Conservation (phyloP, 2,113 vertebrate species). For the Phrynocephalus versicolor region DNA sequence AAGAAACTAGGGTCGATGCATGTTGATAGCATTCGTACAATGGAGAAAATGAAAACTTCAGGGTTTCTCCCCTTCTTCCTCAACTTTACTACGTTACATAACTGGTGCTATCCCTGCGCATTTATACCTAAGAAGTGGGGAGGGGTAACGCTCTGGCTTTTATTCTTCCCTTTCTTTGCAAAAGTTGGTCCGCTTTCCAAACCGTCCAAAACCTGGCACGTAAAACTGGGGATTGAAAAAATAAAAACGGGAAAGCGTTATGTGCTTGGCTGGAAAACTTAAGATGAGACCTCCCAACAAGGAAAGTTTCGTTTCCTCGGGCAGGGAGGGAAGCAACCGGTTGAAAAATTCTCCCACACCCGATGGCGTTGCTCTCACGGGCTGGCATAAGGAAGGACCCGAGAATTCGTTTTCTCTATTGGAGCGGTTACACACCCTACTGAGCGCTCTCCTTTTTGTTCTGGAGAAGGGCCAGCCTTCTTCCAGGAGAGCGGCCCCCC, state of each 20-base stretch:
- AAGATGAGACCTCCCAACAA: neutral
- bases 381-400: neutral
- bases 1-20: no score
- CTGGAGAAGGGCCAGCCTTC: conserved; percentile 14
- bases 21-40: neutral
- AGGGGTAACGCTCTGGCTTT: neutral
- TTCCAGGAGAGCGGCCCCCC: neutral
- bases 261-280: neutral
- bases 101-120: no score
- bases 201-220: neutral
- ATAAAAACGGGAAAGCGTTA: neutral
- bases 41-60: neutral
- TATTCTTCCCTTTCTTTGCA: neutral
- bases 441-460: neutral
- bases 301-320: conserved; percentile 29
- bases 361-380: neutral
- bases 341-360: neutral
- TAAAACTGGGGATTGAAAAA: no score
- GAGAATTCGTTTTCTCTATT: neutral
- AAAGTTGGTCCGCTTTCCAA: neutral
- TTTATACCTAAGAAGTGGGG: no score
- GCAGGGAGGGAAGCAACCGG: no score
- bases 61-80: neutral
- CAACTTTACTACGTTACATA: neutral
- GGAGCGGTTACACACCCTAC: neutral